phyloP scores from a whole-genome alignment of 2,888 invertebrate species.

The Anoncus sp. region DNA sequence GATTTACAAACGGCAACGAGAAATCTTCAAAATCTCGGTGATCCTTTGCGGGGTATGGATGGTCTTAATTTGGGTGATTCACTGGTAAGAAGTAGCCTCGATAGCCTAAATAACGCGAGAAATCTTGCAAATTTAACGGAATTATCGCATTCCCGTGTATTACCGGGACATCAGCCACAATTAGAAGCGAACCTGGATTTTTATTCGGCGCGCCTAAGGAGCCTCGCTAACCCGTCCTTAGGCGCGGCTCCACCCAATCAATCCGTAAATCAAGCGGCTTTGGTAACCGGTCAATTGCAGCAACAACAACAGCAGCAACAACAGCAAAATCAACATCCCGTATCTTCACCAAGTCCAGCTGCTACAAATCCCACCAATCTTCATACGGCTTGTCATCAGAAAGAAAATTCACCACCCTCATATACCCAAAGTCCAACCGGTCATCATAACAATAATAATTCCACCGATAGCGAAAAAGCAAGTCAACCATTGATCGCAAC shows the following conservation, averaged over 20 bases:
- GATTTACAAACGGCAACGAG: conserved; percentile 81
- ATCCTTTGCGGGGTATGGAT: conserved; percentile 81
- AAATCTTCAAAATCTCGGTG: conserved; percentile 81
- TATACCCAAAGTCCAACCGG: conserved; percentile 79
- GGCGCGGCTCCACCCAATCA: conserved; percentile 93
- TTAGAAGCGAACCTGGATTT: conserved; percentile 98
- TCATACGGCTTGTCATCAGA: conserved; percentile 71
- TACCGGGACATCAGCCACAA: conserved; percentile 86
- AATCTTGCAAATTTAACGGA: conserved; percentile 82
- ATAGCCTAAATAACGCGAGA: conserved; percentile 80
- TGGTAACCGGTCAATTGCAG: too few relatives aligned
- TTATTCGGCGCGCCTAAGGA: conserved; percentile 99
- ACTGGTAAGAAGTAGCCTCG: conserved; percentile 80
- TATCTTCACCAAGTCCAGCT: conserved; percentile 73
- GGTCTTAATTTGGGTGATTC: conserved; percentile 81
- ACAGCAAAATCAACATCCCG: conserved; percentile 83
- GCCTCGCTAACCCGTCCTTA: conserved; percentile 98
- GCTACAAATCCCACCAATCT: conserved; percentile 69
- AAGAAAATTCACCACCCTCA: conserved; percentile 80
- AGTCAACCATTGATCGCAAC: conserved; percentile 78
- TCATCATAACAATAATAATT: conserved; percentile 80
- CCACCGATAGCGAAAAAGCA: conserved; percentile 85
- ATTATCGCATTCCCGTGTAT: conserved; percentile 77
- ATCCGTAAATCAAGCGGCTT: conserved; percentile 83
- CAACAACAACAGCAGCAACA: too few relatives aligned